Base-by-base conservation (phyloP, 2,797 vertebrate genomes). In the Macropodus opercularis region DNA sequence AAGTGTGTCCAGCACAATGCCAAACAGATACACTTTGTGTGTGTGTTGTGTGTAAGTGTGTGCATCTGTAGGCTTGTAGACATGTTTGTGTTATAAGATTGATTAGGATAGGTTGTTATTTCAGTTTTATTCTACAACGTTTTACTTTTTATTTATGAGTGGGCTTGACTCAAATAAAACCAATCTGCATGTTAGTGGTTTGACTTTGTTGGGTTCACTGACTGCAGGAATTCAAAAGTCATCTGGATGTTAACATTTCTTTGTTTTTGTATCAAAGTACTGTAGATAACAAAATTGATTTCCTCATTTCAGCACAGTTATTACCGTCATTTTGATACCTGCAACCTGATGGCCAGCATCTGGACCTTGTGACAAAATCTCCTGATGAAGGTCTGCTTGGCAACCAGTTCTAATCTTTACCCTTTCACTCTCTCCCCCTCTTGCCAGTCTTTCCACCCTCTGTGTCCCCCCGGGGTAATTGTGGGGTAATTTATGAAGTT, bases 401-500 rank as follows among this genome's bases (percentile, higher is more conserved):
- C 76, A 75, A 84, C 79, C 62, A 51, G 75, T 85, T 80, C 78
- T 69, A 57, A 68, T 63, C 74, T 80, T 67, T 80, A 49, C 65
- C 75, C 73, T 83, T 84, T 85, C 77, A 81, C 81, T 83, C 65
- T 64, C 75, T 21, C 50, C 54, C 79, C 72, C 61, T 79, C 69
- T 52, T 2, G 68, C 50, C 77, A 74, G 60, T 77, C 78, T 83
- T 57, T 77, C 79, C 75, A 54, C 55, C 68, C 64, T 79, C 27
- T 0, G 72, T 35, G 68, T 77, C 82, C 78, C 87, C 83, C 79
- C 38, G 40, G 84, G 85, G 85, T 92, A 87, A 87, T 87, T 88
- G 84, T 82, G 80, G 85, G 85, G 87, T 93, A 90, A 93, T 93
- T 93, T 92, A 93, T 92, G 90, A 92, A 87, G 86, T 85, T 83